These are phyloP conservation scores for Falco cherrug DNA, from an alignment of 2,797 vertebrate genomes.

Conservation along the genomic window DNA sequence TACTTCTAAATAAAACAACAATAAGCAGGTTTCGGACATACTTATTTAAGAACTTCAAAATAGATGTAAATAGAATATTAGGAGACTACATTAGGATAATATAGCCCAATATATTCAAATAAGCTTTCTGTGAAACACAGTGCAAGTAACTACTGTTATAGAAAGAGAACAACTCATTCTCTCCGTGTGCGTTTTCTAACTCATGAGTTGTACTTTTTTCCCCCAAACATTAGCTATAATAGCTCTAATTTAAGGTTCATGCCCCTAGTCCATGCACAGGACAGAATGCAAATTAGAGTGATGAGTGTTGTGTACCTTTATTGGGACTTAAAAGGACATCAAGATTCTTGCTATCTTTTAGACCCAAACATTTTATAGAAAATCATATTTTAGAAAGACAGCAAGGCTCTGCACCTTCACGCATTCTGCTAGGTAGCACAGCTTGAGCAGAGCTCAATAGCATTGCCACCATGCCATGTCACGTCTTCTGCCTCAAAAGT, in stretches of 20 bases:
- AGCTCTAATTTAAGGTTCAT: neutral
- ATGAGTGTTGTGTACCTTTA: neutral
- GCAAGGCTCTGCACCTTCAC: fast-evolving
- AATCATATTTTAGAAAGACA: neutral
- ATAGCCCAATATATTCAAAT: neutral
- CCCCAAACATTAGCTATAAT: neutral
- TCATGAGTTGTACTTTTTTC: neutral
- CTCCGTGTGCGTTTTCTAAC: neutral
- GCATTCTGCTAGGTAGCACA: neutral
- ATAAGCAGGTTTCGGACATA: neutral
- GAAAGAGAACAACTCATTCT: neutral
- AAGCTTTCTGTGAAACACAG: neutral
- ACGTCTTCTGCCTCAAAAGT: neutral
- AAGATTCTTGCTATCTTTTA: neutral
- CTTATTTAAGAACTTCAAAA: neutral
- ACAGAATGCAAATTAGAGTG: neutral
- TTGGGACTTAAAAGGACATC: neutral
- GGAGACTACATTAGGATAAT: neutral
- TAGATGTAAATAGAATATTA: neutral
- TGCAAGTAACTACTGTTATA: neutral
- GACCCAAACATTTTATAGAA: neutral
- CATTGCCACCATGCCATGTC: neutral
- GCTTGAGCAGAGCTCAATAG: neutral
- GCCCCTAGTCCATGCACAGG: neutral
- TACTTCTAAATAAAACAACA: neutral